Base-by-base conservation (phyloP, 2,888 invertebrate genomes). In the Catotricha subobsoleta region DNA sequence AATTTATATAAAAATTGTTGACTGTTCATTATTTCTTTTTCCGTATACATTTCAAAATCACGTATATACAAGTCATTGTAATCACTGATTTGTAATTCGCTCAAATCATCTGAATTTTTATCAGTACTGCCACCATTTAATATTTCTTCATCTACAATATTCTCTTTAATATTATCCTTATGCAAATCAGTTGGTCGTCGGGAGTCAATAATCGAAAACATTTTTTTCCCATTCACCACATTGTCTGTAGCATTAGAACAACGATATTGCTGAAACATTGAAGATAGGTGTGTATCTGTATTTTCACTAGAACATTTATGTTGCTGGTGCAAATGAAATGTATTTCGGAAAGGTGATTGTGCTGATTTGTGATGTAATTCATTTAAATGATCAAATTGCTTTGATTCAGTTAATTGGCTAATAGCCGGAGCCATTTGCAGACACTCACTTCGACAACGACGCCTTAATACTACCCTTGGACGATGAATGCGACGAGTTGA, bases 381-480 rank as follows among this genome's bases (percentile, higher is more conserved):
- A 15, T 16, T 23, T 8, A 15, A 16, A 27, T 37, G 10, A 13
- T 37, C 25, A 7, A 37, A 10, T 13, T 25, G 7, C 4, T n/a
- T 35, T 25, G 13, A n/a, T n/a, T 21, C n/a, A 5, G 6, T 15
- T 7, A 9, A 4, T 12, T 25, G 23, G 3, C 13, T 16, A 2
- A 37, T 10, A 15, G 10, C 7, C 6, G 33, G 25, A 2, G 20
- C 28, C 3, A 28, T 21, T 21, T 18, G 39, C n/a, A 43, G 28
- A 29, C 39, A 39, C n/a, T 43, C 42, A 35, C 42, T 43, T 1
- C 34, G 34, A 13, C 42, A 43, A n/a, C 42, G 25, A 12, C 42
- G 33, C 5, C 42, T n/a, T n/a, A n/a, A n/a, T n/a, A n/a, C n/a
- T n/a, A n/a, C n/a, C n/a, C n/a, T n/a, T n/a, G n/a, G n/a, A n/a